phyloP scores from a whole-genome alignment of 2,888 invertebrate species.

The Aquatica leii region DNA sequence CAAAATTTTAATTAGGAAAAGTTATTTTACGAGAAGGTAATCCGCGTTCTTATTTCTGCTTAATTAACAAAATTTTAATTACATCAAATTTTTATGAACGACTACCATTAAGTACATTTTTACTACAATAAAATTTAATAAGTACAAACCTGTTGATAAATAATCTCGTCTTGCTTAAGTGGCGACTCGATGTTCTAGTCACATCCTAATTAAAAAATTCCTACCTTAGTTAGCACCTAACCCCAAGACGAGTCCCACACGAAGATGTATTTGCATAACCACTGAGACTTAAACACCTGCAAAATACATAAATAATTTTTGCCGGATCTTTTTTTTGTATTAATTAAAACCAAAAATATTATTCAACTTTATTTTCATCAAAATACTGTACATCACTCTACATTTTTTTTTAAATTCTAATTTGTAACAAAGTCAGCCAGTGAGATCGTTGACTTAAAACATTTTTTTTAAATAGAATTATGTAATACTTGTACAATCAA shows the following conservation, averaged over 20 bases:
- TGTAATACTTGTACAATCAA: slow-evolving; percentile 8
- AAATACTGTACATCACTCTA: slow-evolving; percentile 35
- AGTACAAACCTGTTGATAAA: too few relatives aligned
- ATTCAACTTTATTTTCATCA: slow-evolving; percentile 20
- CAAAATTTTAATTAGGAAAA: too few relatives aligned
- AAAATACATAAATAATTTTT: slow-evolving; percentile 16
- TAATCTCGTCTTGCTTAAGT: too few relatives aligned
- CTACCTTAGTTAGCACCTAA: slow-evolving; percentile 21
- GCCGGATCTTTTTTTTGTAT: neutral
- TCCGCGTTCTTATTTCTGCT: too few relatives aligned
- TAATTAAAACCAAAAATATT: too few relatives aligned
- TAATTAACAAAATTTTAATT: too few relatives aligned
- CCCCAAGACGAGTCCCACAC: slow-evolving; percentile 19
- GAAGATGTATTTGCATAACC: slow-evolving; percentile 27
- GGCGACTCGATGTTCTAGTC: too few relatives aligned
- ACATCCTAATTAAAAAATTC: slow-evolving; percentile 31
- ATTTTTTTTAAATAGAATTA: slow-evolving; percentile 12
- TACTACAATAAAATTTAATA: too few relatives aligned
- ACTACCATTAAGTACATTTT: too few relatives aligned
- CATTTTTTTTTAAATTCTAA: slow-evolving; percentile 21
- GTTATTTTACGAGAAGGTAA: too few relatives aligned
- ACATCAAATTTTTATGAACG: too few relatives aligned
- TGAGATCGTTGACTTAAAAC: slow-evolving; percentile 20
- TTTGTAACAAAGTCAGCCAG: slow-evolving; percentile 16
- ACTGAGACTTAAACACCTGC: slow-evolving; percentile 24